Evolutionary conservation across 2,888 invertebrate species (phyloP).

Genomic region (Apeira syringaria): DNA sequence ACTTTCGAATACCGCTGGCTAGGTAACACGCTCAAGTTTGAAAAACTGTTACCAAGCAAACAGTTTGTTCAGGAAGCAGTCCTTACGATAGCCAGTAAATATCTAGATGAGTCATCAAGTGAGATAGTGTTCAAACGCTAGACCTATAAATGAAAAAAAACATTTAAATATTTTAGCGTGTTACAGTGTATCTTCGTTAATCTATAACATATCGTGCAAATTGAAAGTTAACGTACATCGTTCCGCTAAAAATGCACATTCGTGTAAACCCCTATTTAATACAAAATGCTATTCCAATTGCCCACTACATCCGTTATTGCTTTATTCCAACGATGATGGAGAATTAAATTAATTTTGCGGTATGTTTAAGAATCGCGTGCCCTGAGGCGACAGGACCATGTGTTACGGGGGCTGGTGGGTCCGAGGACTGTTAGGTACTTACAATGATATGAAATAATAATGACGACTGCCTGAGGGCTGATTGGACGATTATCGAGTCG

Average conservation of each 20-base stretch:
- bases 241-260: constrained; percentile 25
- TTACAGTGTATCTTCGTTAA: neutral
- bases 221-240: constrained; percentile 26
- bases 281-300: constrained; percentile 32
- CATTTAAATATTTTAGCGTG: too few relatives aligned
- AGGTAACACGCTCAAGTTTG: too few relatives aligned
- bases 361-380: constrained; percentile 57
- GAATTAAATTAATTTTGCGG: constrained; percentile 74
- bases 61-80: too few relatives aligned
- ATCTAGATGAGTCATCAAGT: too few relatives aligned
- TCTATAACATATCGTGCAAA: constrained; percentile 4
- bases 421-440: constrained; percentile 35
- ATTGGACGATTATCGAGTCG: constrained; percentile 46
- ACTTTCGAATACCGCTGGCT: too few relatives aligned
- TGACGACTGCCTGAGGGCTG: constrained; percentile 47
- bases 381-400: constrained; percentile 60
- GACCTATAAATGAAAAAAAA: too few relatives aligned
- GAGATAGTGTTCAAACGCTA: too few relatives aligned
- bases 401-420: constrained; percentile 45
- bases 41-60: too few relatives aligned
- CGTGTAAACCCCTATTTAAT: constrained; percentile 28
- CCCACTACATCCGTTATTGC: constrained; percentile 35
- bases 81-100: too few relatives aligned
- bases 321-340: constrained; percentile 51
- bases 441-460: constrained; percentile 54